These are phyloP conservation scores for Arion vulgaris DNA, from an alignment of 1,140 invertebrate species.

Conservation along the genomic window DNA sequence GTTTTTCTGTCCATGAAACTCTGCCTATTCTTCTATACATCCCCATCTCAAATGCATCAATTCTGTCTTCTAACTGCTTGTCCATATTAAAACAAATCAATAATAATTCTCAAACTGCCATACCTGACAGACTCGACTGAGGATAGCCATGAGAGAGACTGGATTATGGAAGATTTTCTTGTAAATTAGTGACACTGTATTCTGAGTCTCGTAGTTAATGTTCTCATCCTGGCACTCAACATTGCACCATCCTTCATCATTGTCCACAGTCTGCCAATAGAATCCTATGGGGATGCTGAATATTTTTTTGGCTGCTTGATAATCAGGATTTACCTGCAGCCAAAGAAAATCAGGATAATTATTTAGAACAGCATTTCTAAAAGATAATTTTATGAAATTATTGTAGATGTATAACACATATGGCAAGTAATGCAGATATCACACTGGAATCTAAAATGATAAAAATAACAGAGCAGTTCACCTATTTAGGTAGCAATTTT, in stretches of 20 bases:
- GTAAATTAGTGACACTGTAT: constrained; percentile 67
- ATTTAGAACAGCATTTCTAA: not conserved
- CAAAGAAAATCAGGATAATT: constrained; percentile 49
- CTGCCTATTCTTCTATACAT: too few relatives aligned
- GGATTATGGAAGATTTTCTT: constrained; percentile 64
- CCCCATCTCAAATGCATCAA: too few relatives aligned
- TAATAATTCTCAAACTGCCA: too few relatives aligned
- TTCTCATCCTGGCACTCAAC: constrained; percentile 48
- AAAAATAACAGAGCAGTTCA: too few relatives aligned
- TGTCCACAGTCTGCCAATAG: constrained; percentile 69
- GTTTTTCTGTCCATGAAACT: too few relatives aligned
- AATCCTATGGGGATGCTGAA: constrained; percentile 65
- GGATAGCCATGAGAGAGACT: constrained; percentile 61
- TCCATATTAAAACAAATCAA: too few relatives aligned
- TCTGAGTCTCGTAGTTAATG: constrained; percentile 62
- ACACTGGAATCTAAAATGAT: too few relatives aligned
- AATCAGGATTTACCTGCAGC: constrained; percentile 62
- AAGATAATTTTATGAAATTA: too few relatives aligned
- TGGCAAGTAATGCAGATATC: too few relatives aligned
- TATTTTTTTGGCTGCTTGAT: constrained; percentile 53
- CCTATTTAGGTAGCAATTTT: too few relatives aligned
- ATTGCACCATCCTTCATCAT: constrained; percentile 53
- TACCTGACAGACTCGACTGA: constrained; percentile 62
- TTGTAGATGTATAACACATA: too few relatives aligned
- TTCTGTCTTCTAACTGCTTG: too few relatives aligned